Evolutionary conservation across 2,888 invertebrate species (phyloP).

Genomic region (Thecocarcelia acutangulata): DNA sequence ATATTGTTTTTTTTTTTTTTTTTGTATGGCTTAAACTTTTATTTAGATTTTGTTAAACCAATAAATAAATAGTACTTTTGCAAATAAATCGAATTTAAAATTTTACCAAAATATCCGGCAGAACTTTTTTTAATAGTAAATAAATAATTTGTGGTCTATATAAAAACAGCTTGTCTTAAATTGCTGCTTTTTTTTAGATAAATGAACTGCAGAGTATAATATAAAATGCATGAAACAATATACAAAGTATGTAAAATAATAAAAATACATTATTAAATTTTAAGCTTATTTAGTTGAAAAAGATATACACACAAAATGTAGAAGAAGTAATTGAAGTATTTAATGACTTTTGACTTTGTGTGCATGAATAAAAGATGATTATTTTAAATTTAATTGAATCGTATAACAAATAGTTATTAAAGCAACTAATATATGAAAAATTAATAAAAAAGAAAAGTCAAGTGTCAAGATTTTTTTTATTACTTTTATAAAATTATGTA

Average conservation of each 20-base stretch:
- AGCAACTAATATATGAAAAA: slow-evolving; percentile 1
- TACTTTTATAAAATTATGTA: background rate
- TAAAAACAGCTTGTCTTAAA: too few relatives aligned
- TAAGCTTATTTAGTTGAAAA: background rate
- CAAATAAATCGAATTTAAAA: too few relatives aligned
- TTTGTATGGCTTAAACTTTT: too few relatives aligned
- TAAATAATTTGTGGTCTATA: too few relatives aligned
- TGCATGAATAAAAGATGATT: background rate
- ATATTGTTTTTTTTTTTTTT: too few relatives aligned
- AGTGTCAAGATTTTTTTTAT: slow-evolving; percentile 51
- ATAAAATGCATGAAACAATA: background rate
- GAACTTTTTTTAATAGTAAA: too few relatives aligned
- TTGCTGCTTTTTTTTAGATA: too few relatives aligned
- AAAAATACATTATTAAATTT: background rate
- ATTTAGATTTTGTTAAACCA: too few relatives aligned
- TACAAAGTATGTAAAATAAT: slow-evolving; percentile 3
- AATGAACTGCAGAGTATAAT: background rate
- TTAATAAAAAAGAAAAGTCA: slow-evolving; percentile 12
- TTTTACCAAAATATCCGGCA: too few relatives aligned
- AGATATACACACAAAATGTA: background rate
- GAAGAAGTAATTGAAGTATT: slow-evolving; percentile 15
- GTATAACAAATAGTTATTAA: slow-evolving; percentile 9
- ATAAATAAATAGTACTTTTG: too few relatives aligned
- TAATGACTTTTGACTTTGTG: slow-evolving; percentile 48
- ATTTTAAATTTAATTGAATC: slow-evolving; percentile 1